Base-by-base conservation (phyloP, 92 coral and sea anemone genomes). In the Epizoanthus illoricatus region DNA sequence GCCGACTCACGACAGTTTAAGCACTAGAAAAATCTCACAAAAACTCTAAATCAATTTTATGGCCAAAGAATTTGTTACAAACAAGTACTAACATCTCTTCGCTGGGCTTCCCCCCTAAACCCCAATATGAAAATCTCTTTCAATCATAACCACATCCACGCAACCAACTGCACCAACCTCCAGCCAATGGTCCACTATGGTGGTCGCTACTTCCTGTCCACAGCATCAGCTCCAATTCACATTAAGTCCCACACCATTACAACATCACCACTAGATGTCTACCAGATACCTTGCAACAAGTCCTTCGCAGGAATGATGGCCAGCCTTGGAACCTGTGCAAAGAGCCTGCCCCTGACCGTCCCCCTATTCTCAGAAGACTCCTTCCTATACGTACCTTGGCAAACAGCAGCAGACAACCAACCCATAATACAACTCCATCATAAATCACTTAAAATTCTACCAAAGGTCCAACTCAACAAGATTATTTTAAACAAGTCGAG, bases 131-230 rank as follows among this genome's bases (percentile, higher is more conserved):
- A 66, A 67, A 19, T 87, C 73, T 69, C 76, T 2, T 87, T 81
- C 49, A 65, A 65, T 24, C 68, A 84, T 7, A 56, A 74, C 40
- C 86, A 65, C 69, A 15, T 81, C 41, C 66, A 19, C 7, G 76
- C 85, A 13, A 15, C 41, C 4, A 84, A 76, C 73, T 85, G 88
- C 55, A 33, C 54, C 70, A 79, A 85, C 68, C 73, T 85, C 9
- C 84, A 85, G 39, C 71, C 75, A 0, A 24, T 76, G 40, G 39
- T 85, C 71, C 62, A 68, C 43, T 68, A 76, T 55, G 87, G 84
- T 18, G 79, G 83, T 41, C 71, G 64, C 33, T 43, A 69, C 16
- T 85, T 68, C 66, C 45, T 85, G 7, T 69, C 83, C 0, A 75
- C 80, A 5, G 20, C 88, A 69, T 23, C 12, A 43, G 73, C 21